phyloP scores from a whole-genome alignment of 2,888 invertebrate genomes.

The Arctia plantaginis region DNA sequence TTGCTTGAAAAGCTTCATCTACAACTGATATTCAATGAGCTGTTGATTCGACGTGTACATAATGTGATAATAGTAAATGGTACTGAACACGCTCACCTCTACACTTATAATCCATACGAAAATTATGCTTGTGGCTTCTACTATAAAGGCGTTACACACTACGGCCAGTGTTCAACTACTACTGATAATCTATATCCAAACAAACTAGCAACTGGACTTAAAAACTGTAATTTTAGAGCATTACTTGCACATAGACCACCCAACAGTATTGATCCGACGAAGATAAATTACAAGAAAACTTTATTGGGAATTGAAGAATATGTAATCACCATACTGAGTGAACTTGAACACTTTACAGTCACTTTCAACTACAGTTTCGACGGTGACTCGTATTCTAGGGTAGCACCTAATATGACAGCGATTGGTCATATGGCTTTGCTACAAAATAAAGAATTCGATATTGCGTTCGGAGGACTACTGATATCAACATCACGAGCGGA shows the following conservation, averaged over 20 bases:
- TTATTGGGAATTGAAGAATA: slow-evolving; percentile 44
- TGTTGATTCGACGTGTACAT: slow-evolving; percentile 53
- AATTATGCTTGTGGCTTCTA: slow-evolving; percentile 67
- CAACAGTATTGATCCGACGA: slow-evolving; percentile 47
- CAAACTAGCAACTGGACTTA: slow-evolving; percentile 57
- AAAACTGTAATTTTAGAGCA: slow-evolving; percentile 62
- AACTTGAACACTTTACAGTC: slow-evolving; percentile 38
- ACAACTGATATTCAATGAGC: slow-evolving; percentile 35
- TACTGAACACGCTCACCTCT: slow-evolving; percentile 53
- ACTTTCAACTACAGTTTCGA: slow-evolving; percentile 33
- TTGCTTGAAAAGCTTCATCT: slow-evolving; percentile 37
- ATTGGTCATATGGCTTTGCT: slow-evolving; percentile 28
- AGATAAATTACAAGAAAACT: slow-evolving; percentile 15
- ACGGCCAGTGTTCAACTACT: slow-evolving; percentile 57
- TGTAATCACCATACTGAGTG: slow-evolving; percentile 33
- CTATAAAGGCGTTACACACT: slow-evolving; percentile 56
- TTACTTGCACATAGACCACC: slow-evolving; percentile 54
- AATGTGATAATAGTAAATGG: slow-evolving; percentile 61
- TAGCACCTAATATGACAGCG: slow-evolving; percentile 24
- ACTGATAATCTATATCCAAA: slow-evolving; percentile 49
- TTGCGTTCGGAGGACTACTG: slow-evolving; percentile 39
- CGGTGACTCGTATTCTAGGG: slow-evolving; percentile 23
- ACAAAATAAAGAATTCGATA: slow-evolving; percentile 39
- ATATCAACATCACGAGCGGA: slow-evolving; percentile 28
- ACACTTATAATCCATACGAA: slow-evolving; percentile 68